These are phyloP conservation scores for Okapia johnstoni DNA, from an alignment of 2,113 vertebrate species.

Conservation along the genomic window DNA sequence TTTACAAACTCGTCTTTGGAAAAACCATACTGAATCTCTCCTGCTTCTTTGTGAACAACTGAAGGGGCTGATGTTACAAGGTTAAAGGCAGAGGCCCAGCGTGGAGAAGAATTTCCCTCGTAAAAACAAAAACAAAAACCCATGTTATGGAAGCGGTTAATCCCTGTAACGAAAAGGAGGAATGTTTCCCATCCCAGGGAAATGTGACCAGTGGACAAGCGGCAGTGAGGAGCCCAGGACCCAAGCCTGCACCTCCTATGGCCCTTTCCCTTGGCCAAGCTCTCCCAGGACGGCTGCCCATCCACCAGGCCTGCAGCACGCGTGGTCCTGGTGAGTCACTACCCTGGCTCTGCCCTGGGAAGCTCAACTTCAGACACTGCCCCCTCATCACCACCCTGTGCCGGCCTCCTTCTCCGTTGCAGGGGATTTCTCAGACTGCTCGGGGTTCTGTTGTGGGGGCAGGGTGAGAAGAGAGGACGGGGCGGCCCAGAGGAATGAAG, in stretches of 20 bases:
- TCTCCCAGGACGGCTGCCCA: slow-evolving; percentile 15
- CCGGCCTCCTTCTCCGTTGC: not conserved
- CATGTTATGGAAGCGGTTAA: not conserved
- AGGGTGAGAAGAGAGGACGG: slow-evolving; percentile 41
- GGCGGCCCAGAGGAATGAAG: slow-evolving; percentile 44
- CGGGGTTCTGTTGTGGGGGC: not conserved
- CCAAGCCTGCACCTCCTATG: not conserved
- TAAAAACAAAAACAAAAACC: not conserved
- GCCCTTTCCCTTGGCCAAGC: not conserved
- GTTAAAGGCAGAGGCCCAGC: not conserved
- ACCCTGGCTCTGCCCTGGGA: not conserved
- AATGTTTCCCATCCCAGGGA: not conserved
- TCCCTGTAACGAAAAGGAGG: not conserved
- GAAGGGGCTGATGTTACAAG: not conserved
- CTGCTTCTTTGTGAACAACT: not conserved
- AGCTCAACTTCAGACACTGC: slow-evolving; percentile 28
- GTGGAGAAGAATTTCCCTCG: not conserved
- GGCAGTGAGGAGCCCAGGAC: not conserved
- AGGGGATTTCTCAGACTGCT: slow-evolving; percentile 50
- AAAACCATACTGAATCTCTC: not conserved
- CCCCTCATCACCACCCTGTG: not conserved
- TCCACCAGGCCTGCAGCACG: not conserved
- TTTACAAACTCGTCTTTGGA: not conserved
- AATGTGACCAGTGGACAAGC: not conserved
- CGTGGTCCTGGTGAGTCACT: rapidly evolving